phyloP scores from a whole-genome alignment of 2,113 vertebrate genomes.

The Hydrochoerus hydrochaeris region DNA sequence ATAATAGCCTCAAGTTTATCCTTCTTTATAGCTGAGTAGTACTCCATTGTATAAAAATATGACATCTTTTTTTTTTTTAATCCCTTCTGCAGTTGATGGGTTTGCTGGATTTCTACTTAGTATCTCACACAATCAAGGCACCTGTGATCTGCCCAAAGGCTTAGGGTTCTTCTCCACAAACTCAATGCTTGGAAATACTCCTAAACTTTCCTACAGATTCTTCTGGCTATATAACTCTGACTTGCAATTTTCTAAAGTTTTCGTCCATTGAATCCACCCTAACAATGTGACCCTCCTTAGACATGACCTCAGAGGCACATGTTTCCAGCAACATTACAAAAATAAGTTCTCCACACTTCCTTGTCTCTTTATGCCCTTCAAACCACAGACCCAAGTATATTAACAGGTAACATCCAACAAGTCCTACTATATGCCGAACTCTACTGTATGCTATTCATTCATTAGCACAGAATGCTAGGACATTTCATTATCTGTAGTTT shows the following conservation, averaged over 20 bases:
- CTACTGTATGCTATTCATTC: background rate
- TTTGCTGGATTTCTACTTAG: background rate
- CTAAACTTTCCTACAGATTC: background rate
- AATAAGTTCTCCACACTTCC: background rate
- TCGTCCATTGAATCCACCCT: accelerated
- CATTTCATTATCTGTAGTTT: background rate
- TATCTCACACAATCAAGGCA: background rate
- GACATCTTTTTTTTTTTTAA: too few relatives aligned
- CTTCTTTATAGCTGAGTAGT: too few relatives aligned
- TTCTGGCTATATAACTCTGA: background rate
- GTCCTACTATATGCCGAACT: background rate
- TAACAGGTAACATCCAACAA: background rate
- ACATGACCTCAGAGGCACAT: background rate
- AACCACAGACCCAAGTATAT: background rate
- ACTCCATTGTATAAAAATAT: too few relatives aligned
- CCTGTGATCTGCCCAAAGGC: background rate
- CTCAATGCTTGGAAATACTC: background rate
- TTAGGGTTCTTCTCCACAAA: background rate
- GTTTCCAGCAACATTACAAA: background rate
- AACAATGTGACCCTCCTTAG: background rate
- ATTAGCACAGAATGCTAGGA: background rate
- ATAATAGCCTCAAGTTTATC: too few relatives aligned
- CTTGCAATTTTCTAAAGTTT: background rate
- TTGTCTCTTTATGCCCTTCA: background rate
- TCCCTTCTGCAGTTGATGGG: too few relatives aligned